phyloP scores from a whole-genome alignment of 2,797 vertebrate genomes.

The Onychomys arenicola region DNA sequence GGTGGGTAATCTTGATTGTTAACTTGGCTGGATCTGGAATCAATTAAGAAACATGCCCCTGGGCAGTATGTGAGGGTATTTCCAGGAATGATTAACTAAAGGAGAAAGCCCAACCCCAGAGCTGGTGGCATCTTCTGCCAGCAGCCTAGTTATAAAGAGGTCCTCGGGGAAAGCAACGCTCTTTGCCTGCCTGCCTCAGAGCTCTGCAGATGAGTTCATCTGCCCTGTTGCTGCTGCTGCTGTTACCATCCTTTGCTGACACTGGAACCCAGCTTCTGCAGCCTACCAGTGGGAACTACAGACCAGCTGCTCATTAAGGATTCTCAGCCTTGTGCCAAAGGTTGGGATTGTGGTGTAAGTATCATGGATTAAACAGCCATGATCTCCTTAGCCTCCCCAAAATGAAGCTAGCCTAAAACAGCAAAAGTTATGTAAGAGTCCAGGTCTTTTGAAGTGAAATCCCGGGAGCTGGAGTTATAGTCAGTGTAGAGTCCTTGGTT shows the following conservation, averaged over 20 bases:
- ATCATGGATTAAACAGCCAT: not conserved
- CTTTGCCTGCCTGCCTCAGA: not conserved
- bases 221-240: not conserved
- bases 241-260: not conserved
- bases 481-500: not conserved
- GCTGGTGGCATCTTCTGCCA: not conserved
- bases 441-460: not conserved
- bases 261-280: not conserved
- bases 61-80: not conserved
- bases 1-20: not conserved
- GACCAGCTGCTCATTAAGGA: not conserved
- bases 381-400: not conserved
- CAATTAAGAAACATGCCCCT: not conserved
- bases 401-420: not conserved
- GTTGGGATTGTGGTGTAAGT: not conserved
- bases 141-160: not conserved
- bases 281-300: not conserved
- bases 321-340: not conserved
- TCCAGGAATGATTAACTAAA: not conserved
- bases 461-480: not conserved
- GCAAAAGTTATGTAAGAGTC: conserved; percentile 27
- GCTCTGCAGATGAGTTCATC: not conserved
- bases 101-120: not conserved
- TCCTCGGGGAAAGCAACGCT: not conserved
- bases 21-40: not conserved